These are phyloP conservation scores for Crotophaga sulcirostris DNA, from an alignment of 2,113 vertebrate genomes.

Conservation along the genomic window DNA sequence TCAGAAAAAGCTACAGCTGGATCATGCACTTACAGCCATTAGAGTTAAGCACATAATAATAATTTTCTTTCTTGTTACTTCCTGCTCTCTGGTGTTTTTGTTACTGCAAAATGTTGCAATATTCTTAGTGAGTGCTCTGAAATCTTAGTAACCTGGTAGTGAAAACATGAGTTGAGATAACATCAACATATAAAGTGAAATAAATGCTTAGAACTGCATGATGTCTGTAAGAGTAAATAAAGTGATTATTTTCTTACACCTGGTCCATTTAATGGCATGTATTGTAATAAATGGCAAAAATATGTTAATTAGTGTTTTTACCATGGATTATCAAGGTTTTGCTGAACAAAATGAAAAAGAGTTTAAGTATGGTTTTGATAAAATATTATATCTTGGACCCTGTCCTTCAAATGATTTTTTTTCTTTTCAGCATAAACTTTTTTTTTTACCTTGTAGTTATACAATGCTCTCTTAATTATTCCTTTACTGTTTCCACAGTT, in stretches of 20 bases:
- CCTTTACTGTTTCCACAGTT: neutral
- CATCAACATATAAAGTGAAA: neutral
- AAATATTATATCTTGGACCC: neutral
- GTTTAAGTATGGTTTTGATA: neutral
- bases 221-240: neutral
- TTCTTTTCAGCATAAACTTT: neutral
- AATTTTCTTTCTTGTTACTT: neutral
- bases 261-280: neutral
- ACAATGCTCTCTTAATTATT: neutral
- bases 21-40: neutral
- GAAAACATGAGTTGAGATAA: neutral
- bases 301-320: neutral
- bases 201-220: neutral
- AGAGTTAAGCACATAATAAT: neutral
- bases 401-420: neutral
- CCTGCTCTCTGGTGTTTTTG: neutral
- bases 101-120: neutral
- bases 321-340: neutral
- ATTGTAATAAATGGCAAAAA: neutral
- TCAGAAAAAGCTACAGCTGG: neutral
- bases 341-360: neutral
- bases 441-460: neutral
- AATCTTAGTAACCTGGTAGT: neutral
- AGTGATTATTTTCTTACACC: neutral
- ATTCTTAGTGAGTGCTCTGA: neutral